Evolutionary conservation across 53 echinoderm and acorn worm genomes (phyloP), one percentile per base, ranked within the genome.

Genomic region (Pentamera pediparva): DNA sequence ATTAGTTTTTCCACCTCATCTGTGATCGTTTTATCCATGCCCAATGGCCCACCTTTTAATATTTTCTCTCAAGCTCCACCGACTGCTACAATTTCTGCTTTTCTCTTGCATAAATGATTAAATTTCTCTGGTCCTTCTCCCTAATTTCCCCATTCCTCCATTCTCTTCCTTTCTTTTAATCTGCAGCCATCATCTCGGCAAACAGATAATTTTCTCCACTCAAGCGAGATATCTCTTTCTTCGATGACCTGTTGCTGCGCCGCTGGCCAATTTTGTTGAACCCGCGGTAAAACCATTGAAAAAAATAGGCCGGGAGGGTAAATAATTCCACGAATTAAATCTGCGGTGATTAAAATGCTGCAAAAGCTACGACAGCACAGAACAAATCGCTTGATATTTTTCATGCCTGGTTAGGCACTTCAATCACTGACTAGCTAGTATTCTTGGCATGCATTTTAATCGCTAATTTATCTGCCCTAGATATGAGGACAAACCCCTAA

Each of bases 291-390:
- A 10, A 55, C 5, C 4, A 55, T 17, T 9, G 21, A 19, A 55
- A 19, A 55, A 55, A 19, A 25, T 22, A 53, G 11, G 54, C 11
- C 1, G 25, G 54, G 39, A 63, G 37, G 25, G 19, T 20, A 37
- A 63, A 37, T 38, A 35, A 35, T 36, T 41, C 67, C 22, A 24
- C 67, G 29, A 67, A 67, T 67, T 67, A 67, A 67, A 67, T 67
- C 67, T 43, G 26, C 31, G 67, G 45, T 30, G 67, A 67, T 67
- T 67, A 67, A 67, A 67, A 67, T 67, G 22, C 67, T 41, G 43
- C 61, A 65, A 37, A 41, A 24, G 15, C 40, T 20, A 67, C 26
- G 15, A 37, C 9, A 67, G 27, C n/a, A 43, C 28, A 67, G 39
- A 28, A 20, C 40, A 10, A 65, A 67, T 67, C 45, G 67, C 38